Evolutionary conservation across 2,797 vertebrate genomes (phyloP), one percentile per base, ranked within the genome.

Genomic region (Gobionotothen gibberifrons): DNA sequence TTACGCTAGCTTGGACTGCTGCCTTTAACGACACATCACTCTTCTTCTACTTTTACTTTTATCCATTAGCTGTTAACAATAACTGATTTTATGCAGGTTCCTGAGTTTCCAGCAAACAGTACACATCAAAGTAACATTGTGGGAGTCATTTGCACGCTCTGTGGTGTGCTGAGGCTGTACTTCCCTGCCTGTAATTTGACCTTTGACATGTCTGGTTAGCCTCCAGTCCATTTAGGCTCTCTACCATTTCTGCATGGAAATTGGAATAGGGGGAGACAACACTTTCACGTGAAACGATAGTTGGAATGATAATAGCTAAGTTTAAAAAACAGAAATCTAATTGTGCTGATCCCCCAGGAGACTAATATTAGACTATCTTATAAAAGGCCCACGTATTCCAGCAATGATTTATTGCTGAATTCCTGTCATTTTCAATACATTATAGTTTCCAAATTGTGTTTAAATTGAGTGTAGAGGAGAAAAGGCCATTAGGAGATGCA

Each of bases 381-480:
- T 97, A 97, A 98, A 97, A 98, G 95, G 96, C 93, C 93, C 94
- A 94, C 93, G 96, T 97, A 96, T 96, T 96, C 96, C 95, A 93
- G 95, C 96, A 94, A 95, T 99, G 98, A 99, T 99, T 99, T 99
- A 99, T 98, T 98, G 97, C 96, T 96, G 97, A 98, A 99, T 98
- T 98, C 96, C 97, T 97, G 97, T 99, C 98, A 99, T 99, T 99
- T 99, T 99, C 98, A 99, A 99, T 98, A 99, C 97, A 99, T 99
- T 99, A 99, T 97, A 99, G 96, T 99, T 98, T 98, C 97, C 96
- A 99, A 99, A 99, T 99, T 98, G 97, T 99, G 98, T 99, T 99
- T 99, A 99, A 99, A 99, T 99, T 99, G 98, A 99, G 98, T 99
- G 98, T 97, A 97, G 98, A 99, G 95, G 96, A 99, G 97, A 97